A percentile compares a stretch with the other conserved stretches of the same genome.
Evolutionary conservation across 2,113 vertebrate genomes (phyloP).

Genomic region (Pavo muticus): DNA sequence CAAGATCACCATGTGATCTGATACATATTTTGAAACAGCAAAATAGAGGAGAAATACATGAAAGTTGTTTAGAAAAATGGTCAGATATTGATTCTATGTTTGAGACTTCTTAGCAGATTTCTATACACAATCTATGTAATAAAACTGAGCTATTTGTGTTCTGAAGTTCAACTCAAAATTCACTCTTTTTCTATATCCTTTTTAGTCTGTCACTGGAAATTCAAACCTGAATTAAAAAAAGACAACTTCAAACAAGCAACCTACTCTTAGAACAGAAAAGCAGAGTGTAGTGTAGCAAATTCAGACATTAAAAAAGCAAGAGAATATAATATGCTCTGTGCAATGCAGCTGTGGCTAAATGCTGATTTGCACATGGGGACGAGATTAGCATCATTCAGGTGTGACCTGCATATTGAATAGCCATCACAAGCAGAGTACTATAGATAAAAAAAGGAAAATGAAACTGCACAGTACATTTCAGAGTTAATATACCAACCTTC

Average conservation of each 20-base stretch:
- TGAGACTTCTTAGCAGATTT: neutral
- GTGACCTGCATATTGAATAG: slow-evolving; percentile 28
- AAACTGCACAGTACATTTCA: neutral
- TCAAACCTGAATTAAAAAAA: neutral
- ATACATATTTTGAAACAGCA: neutral
- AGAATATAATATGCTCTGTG: slow-evolving; percentile 7
- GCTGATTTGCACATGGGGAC: slow-evolving; percentile 41
- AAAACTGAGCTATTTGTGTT: neutral
- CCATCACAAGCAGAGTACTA: neutral
- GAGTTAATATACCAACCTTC: neutral
- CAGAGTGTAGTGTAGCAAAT: neutral
- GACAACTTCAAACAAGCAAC: neutral
- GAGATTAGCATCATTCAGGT: slow-evolving; percentile 37
- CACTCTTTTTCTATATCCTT: neutral
- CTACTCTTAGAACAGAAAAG: neutral
- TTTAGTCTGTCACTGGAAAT: neutral
- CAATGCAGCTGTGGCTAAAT: slow-evolving; percentile 45
- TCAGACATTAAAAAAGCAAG: slow-evolving; percentile 2
- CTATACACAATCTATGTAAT: neutral
- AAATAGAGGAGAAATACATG: neutral
- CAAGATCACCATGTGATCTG: neutral
- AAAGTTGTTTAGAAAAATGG: neutral
- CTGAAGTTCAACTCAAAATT: neutral
- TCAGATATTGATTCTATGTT: neutral
- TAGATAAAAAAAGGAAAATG: slow-evolving; percentile 12